Evolutionary conservation across 2,113 vertebrate genomes (phyloP).

Genomic region (Irena cyanogastra): DNA sequence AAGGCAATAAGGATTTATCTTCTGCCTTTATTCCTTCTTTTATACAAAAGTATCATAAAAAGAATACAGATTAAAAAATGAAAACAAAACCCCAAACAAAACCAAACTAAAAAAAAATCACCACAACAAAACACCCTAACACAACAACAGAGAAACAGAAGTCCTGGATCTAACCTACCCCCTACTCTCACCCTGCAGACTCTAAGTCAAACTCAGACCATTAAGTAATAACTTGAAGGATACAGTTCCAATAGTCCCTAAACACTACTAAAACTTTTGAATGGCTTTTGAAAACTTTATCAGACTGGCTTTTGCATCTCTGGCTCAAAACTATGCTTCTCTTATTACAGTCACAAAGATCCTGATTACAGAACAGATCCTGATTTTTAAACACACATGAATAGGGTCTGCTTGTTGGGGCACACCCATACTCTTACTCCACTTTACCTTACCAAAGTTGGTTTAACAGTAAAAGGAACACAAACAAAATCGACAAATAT

Average conservation of each 20-base stretch:
- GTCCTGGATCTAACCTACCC: background rate
- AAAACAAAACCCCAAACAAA: background rate
- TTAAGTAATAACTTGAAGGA: background rate
- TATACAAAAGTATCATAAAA: background rate
- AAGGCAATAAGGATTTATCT: background rate
- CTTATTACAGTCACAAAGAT: background rate
- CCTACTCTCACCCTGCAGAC: background rate
- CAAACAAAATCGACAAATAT: rapidly evolving
- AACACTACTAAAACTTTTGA: background rate
- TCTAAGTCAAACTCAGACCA: background rate
- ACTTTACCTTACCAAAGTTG: background rate
- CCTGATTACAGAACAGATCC: background rate
- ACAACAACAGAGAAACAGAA: background rate
- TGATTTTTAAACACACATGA: background rate
- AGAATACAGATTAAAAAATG: background rate
- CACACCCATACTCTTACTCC: background rate
- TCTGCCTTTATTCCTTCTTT: background rate
- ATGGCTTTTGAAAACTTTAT: background rate
- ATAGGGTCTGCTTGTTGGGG: background rate
- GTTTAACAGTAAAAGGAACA: background rate
- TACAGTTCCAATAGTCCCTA: background rate
- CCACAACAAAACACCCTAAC: background rate
- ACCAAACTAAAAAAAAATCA: background rate
- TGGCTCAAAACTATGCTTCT: background rate
- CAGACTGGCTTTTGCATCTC: background rate